Evolutionary conservation across 2,797 vertebrate genomes (phyloP).

Genomic region (Schizothorax lantsangensis): DNA sequence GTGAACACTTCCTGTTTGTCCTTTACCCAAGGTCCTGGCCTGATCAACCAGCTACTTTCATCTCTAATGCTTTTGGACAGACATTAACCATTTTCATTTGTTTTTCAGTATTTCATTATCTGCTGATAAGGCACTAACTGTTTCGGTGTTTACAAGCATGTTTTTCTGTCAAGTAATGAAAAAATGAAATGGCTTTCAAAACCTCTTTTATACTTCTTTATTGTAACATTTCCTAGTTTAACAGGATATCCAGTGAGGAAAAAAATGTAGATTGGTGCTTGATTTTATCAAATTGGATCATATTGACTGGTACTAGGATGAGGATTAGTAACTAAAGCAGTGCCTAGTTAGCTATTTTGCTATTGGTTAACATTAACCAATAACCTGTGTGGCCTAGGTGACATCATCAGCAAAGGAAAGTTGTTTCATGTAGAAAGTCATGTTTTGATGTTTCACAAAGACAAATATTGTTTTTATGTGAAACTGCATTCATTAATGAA

Average conservation of each 20-base stretch:
- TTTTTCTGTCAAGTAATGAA: not conserved
- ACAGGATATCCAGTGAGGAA: not conserved
- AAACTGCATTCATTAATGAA: not conserved
- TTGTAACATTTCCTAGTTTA: not conserved
- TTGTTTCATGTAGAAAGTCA: not conserved
- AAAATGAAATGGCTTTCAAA: not conserved
- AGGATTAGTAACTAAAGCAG: not conserved
- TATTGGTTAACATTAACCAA: not conserved
- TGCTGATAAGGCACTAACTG: constrained; percentile 4
- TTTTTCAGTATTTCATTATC: constrained; percentile 1
- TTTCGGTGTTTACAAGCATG: not conserved
- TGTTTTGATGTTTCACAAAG: not conserved
- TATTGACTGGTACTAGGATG: not conserved
- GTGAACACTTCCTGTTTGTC: constrained; percentile 67
- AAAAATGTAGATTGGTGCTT: not conserved
- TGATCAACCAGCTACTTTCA: constrained; percentile 62
- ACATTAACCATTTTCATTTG: constrained; percentile 58
- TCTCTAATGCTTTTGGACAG: constrained; percentile 58
- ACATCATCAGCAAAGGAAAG: not conserved
- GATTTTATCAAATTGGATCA: not conserved
- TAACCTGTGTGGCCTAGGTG: not conserved
- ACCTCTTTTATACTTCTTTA: not conserved
- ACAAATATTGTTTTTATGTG: not conserved
- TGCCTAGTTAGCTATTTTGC: not conserved
- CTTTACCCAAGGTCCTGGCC: constrained; percentile 61